Evolutionary conservation across 2,797 vertebrate species (phyloP).

Genomic region (Epinephelus awoara): DNA sequence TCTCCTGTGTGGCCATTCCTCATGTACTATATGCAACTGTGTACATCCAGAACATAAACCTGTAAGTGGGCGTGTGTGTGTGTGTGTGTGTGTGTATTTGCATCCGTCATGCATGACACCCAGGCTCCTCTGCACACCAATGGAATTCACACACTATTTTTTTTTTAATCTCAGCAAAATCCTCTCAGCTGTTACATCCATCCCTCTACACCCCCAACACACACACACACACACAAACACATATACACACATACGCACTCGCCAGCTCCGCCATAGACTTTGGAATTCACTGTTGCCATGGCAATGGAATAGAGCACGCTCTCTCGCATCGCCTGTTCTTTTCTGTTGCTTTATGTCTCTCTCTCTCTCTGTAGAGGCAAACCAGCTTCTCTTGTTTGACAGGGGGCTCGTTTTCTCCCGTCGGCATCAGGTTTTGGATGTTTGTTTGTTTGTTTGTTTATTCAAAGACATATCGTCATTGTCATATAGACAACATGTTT

Average conservation of each 20-base stretch:
- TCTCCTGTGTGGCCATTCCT: conserved; percentile 54
- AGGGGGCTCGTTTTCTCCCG: conserved; percentile 13
- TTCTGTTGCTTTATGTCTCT: conserved; percentile 67
- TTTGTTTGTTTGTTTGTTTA: conserved; percentile 46
- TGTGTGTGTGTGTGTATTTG: conserved; percentile 25
- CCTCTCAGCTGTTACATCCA: conserved; percentile 72
- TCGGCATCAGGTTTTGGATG: conserved; percentile 45
- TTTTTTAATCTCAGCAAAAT: conserved; percentile 68
- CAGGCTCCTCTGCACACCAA: conserved; percentile 17
- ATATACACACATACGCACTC: conserved; percentile 42
- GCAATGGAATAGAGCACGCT: conserved; percentile 81
- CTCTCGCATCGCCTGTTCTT: conserved; percentile 79
- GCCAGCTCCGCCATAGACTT: conserved; percentile 81
- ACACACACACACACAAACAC: conserved; percentile 32
- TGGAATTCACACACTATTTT: conserved; percentile 46
- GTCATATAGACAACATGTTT: conserved; percentile 27
- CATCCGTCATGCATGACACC: conserved; percentile 5
- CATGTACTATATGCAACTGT: neutral
- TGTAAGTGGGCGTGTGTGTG: conserved; percentile 15
- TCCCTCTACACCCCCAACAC: conserved; percentile 54
- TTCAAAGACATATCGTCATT: conserved; percentile 1
- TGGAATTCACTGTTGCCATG: conserved; percentile 88
- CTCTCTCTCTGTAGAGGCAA: conserved; percentile 47
- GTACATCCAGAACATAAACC: neutral
- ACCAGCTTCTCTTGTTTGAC: conserved; percentile 54